Evolutionary conservation across 2,797 vertebrate species (phyloP), one percentile per base, ranked within the genome.

Genomic region (Delichon dasypus): DNA sequence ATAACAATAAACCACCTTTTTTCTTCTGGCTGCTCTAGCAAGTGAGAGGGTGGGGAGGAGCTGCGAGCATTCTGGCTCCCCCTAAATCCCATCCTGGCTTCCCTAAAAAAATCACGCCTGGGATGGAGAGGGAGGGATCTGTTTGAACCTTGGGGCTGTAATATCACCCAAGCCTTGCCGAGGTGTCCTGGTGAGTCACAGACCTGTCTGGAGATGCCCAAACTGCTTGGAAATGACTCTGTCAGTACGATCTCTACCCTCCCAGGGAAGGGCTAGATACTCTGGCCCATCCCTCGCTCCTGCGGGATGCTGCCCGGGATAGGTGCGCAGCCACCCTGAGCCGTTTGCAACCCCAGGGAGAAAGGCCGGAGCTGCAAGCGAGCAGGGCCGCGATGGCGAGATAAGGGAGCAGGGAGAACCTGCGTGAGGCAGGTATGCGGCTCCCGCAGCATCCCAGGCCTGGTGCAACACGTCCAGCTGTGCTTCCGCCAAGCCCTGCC

Each of bases 151-250:
- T 29, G 50, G 38, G 89, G 85, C 91, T 95, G 76, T 74, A 87
- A 50, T 76, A 50, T 79, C 45, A 25, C 65, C 78, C 5, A 27
- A 83, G 71, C 79, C 76, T 88, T 30, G 81, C 78, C 13, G 13
- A 94, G 86, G 53, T 92, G 89, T 94, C 95, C 94, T 3, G 38
- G 83, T 94, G 90, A 94, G 84, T 97, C 93, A 95, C 85, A 57
- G 91, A 55, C 96, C 95, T 97, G 96, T 95, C 95, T 97, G 96
- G 95, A 97, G 96, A 96, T 97, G 95, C 96, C 97, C 83, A 22
- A 10, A 72, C 94, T 94, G 66, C 95, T 86, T 89, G 64, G 91
- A 95, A 79, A 96, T 55, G 40, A 66, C 75, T 95, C 80, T 57
- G 68, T 62, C 1, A 0, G 89, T 74, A 81, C 71, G 87, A 94